Conservation (phyloP, 2,797 vertebrate species). For the Gymnocypris eckloni region DNA sequence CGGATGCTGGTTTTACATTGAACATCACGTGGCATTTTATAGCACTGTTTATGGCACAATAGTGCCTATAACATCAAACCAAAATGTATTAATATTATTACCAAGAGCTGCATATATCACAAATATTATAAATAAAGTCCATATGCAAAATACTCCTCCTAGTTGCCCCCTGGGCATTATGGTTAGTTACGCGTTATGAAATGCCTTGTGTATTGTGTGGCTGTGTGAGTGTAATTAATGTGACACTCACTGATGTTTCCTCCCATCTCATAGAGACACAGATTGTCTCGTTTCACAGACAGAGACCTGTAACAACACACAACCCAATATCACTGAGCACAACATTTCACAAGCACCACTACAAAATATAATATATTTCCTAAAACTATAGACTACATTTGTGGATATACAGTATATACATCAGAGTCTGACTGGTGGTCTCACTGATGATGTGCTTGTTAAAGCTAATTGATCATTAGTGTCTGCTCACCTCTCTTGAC, state of each 20-base stretch:
- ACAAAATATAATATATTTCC: background rate
- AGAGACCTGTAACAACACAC: conserved; percentile 72
- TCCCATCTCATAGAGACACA: conserved; percentile 87
- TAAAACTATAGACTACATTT: background rate
- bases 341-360: background rate
- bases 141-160: background rate
- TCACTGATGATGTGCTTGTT: background rate
- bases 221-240: background rate
- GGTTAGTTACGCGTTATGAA: background rate
- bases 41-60: no score
- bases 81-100: background rate
- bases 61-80: background rate
- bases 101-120: background rate
- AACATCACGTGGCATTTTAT: background rate
- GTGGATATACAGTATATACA: background rate
- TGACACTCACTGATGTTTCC: conserved; percentile 87
- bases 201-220: background rate
- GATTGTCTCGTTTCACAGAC: conserved; percentile 79
- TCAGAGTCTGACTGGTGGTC: background rate
- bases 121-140: background rate
- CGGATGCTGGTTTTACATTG: background rate
- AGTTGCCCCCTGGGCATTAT: no score
- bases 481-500: conserved; percentile 85
- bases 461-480: background rate
- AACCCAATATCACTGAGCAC: background rate